phyloP scores from a whole-genome alignment of 2,113 vertebrate genomes.

The Dromaius novaehollandiae region DNA sequence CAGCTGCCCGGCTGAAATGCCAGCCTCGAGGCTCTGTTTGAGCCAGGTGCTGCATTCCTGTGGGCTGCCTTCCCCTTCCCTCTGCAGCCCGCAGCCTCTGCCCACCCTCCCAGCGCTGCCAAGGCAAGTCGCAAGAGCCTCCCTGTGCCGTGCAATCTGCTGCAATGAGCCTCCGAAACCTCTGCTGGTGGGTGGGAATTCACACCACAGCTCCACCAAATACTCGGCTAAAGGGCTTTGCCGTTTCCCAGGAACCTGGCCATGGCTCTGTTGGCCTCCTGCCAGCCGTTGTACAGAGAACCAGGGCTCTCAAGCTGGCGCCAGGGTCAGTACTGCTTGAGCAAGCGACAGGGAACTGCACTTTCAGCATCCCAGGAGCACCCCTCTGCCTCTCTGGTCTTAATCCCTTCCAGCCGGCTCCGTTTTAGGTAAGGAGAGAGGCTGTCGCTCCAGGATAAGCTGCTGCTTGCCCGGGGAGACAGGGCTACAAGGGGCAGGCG shows the following conservation, averaged over 20 bases:
- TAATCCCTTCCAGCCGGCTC: background rate
- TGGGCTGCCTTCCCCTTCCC: background rate
- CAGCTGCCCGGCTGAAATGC: background rate
- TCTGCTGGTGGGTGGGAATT: background rate
- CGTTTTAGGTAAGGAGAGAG: background rate
- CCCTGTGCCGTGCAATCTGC: background rate
- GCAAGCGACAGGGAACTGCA: background rate
- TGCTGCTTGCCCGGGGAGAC: accelerated
- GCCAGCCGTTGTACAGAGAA: background rate
- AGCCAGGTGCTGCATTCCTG: background rate
- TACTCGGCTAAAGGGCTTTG: background rate
- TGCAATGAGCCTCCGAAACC: background rate
- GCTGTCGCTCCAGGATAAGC: accelerated
- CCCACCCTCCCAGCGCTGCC: no score
- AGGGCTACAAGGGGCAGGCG: background rate
- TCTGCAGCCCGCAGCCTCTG: background rate
- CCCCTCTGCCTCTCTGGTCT: background rate
- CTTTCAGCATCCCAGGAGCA: background rate
- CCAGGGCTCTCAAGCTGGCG: background rate
- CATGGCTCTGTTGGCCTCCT: background rate
- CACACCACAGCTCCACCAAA: background rate
- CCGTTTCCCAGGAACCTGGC: background rate
- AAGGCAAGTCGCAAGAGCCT: background rate
- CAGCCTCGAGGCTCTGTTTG: background rate
- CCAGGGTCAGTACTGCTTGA: background rate